phyloP scores from a whole-genome alignment of 2,888 invertebrate species.

The Cheilosia vulpina region DNA sequence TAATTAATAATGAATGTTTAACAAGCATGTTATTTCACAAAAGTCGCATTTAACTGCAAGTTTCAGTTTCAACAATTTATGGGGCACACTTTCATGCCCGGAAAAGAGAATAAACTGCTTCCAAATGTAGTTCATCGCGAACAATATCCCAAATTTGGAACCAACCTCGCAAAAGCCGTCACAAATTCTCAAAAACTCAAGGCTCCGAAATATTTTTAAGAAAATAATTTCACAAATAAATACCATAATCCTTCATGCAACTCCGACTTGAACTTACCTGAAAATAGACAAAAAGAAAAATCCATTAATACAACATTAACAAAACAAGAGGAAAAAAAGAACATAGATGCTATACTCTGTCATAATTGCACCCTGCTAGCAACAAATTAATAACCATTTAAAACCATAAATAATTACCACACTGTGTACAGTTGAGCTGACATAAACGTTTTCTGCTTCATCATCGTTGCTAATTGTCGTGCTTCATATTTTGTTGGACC shows the following conservation, averaged over 20 bases:
- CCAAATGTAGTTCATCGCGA: too few relatives aligned
- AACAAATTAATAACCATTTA: constrained; percentile 53
- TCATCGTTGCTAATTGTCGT: constrained; percentile 32
- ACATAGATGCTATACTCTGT: neutral
- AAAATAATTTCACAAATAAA: neutral
- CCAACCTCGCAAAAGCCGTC: too few relatives aligned
- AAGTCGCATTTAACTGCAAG: too few relatives aligned
- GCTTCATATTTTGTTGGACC: constrained; percentile 3
- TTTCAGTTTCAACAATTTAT: too few relatives aligned
- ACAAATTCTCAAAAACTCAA: too few relatives aligned
- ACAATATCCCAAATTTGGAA: too few relatives aligned
- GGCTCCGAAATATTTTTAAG: too few relatives aligned
- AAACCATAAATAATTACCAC: constrained; percentile 11
- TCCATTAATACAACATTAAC: constrained; percentile 20
- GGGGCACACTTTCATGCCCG: too few relatives aligned
- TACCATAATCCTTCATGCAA: neutral
- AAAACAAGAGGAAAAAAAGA: neutral
- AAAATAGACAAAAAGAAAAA: constrained; percentile 42
- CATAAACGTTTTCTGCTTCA: constrained; percentile 25
- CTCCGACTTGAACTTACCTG: constrained; percentile 59
- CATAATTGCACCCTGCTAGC: neutral
- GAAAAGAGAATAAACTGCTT: too few relatives aligned
- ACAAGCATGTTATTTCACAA: too few relatives aligned
- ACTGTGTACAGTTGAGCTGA: neutral
- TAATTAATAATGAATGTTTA: too few relatives aligned